phyloP scores from a whole-genome alignment of 2,113 vertebrate genomes.

The Erythrolamprus reginae region DNA sequence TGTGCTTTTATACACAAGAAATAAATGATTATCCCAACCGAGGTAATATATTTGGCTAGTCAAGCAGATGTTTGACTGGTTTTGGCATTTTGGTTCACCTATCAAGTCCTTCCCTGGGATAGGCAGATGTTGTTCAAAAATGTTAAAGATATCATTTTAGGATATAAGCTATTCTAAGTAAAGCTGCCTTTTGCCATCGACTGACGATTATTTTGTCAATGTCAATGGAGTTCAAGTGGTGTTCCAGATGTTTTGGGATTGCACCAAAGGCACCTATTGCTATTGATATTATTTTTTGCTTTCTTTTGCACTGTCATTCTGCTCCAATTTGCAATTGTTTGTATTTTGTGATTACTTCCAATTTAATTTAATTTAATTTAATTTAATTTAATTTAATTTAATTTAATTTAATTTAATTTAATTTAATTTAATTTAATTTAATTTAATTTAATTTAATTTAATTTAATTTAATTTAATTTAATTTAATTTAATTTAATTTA shows the following conservation, averaged over 20 bases:
- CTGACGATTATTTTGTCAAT: neutral
- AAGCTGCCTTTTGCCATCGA: neutral
- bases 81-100: neutral
- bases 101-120: neutral
- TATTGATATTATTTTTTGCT: neutral
- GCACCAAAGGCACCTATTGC: neutral
- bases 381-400: no score
- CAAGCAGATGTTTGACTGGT: neutral
- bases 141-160: neutral
- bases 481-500: no score
- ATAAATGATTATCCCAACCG: neutral
- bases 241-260: neutral
- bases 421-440: no score
- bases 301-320: neutral
- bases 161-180: neutral
- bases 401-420: no score
- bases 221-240: neutral
- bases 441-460: no score
- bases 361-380: no score
- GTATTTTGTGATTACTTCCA: neutral
- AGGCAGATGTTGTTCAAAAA: neutral
- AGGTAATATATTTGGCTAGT: neutral
- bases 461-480: no score
- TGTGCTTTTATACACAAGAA: neutral
- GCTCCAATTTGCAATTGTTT: neutral